Evolutionary conservation across 2,113 vertebrate species (phyloP).

Genomic region (Atlantisia rogersi): DNA sequence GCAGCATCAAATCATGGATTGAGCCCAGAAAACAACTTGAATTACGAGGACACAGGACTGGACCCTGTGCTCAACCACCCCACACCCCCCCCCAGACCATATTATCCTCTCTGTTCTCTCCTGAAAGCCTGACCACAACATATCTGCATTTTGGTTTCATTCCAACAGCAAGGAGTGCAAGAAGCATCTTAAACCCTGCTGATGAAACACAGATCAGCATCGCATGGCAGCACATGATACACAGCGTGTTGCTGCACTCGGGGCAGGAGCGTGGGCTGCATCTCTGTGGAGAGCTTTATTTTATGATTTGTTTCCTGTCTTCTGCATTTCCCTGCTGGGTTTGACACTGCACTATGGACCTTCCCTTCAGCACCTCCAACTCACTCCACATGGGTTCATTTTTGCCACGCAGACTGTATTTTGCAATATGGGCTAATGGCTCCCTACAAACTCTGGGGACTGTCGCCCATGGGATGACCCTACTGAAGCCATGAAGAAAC

Average conservation of each 20-base stretch:
- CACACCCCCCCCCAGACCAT: not conserved
- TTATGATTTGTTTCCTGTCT: not conserved
- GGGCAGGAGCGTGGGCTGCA: conserved; percentile 15
- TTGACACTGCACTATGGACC: not conserved
- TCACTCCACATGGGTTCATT: not conserved
- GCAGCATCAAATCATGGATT: rapidly evolving
- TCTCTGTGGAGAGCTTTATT: not conserved
- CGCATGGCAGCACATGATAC: conserved; percentile 4
- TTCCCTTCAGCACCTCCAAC: not conserved
- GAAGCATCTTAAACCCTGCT: not conserved
- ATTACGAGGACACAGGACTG: not conserved
- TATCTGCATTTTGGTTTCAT: not conserved
- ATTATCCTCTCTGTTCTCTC: not conserved
- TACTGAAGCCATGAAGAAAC: not conserved
- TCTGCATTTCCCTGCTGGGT: not conserved
- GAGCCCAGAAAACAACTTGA: not conserved
- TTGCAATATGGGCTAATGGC: not conserved
- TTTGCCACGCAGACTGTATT: not conserved
- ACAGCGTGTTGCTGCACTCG: not conserved
- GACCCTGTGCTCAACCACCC: not conserved
- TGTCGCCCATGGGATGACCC: not conserved
- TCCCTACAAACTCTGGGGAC: not conserved
- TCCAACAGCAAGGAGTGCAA: not conserved
- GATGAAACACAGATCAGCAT: not conserved
- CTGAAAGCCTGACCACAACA: not conserved